Percentiles rank a stretch among this genome's conserved stretches.
Conservation (phyloP, 2,888 invertebrate species). For the Psylliodes chrysocephalus region DNA sequence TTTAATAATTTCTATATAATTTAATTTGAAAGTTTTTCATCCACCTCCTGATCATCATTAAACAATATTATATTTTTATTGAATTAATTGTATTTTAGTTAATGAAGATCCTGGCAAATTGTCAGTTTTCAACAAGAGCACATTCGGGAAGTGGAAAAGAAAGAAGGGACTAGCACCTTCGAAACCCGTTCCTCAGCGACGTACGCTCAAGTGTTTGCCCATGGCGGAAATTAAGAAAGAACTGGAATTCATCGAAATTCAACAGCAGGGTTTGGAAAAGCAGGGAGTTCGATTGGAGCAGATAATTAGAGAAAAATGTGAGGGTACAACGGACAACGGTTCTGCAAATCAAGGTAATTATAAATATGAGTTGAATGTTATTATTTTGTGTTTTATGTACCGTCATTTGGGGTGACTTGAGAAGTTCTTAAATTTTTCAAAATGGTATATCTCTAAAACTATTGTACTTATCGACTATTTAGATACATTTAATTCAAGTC, state of each 20-base stretch:
- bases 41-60: too few species aligned
- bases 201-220: conserved; percentile 71
- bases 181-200: conserved; percentile 76
- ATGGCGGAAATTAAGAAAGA: conserved; percentile 74
- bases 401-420: too few species aligned
- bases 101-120: conserved; percentile 45
- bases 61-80: too few species aligned
- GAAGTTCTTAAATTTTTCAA: too few species aligned
- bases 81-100: too few species aligned
- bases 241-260: conserved; percentile 84
- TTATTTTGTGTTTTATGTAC: too few species aligned
- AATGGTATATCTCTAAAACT: too few species aligned
- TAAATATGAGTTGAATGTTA: too few species aligned
- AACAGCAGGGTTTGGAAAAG: conserved; percentile 87
- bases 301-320: conserved; percentile 86
- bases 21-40: too few species aligned
- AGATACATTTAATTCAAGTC: too few species aligned
- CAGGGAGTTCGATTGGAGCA: conserved; percentile 92
- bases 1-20: too few species aligned
- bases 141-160: conserved; percentile 76
- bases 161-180: conserved; percentile 87
- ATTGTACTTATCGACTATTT: too few species aligned
- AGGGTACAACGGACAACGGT: conserved; percentile 59
- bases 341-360: conserved; percentile 25
- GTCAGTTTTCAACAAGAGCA: conserved; percentile 68